Evolutionary conservation across 2,797 vertebrate genomes (phyloP).

Genomic region (Chelon labrosus): DNA sequence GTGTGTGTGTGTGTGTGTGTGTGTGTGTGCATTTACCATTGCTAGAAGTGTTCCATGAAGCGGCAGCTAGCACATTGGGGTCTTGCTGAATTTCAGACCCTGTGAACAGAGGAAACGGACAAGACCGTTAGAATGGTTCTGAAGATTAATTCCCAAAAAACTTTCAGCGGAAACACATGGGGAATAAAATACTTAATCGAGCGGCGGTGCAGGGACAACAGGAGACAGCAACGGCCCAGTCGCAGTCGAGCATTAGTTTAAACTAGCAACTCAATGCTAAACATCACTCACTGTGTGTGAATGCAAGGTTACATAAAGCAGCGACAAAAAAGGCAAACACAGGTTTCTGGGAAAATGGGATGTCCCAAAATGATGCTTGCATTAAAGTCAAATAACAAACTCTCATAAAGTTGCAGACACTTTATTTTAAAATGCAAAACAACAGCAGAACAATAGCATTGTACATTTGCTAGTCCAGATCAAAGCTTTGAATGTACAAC

Average conservation of each 20-base stretch:
- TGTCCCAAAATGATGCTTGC: neutral
- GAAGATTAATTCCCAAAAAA: neutral
- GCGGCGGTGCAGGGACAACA: neutral
- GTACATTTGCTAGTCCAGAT: conserved; percentile 49
- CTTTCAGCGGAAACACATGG: neutral
- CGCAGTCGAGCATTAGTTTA: neutral
- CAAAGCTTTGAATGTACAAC: conserved; percentile 65
- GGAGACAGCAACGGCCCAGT: neutral
- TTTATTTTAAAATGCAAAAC: conserved; percentile 12
- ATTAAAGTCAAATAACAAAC: neutral
- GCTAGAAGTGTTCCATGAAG: conserved; percentile 91
- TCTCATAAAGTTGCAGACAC: neutral
- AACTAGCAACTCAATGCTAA: neutral
- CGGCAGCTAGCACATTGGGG: conserved; percentile 87
- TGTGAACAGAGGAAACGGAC: conserved; percentile 75
- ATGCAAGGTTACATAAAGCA: neutral
- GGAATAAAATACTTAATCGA: neutral
- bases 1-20: too few relatives aligned
- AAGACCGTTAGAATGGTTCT: conserved; percentile 38
- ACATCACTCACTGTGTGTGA: neutral
- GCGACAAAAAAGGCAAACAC: neutral
- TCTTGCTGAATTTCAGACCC: conserved; percentile 88
- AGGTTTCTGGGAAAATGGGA: neutral
- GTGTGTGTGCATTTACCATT: conserved; percentile 82
- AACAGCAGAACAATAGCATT: conserved; percentile 8